Evolutionary conservation across 2,888 invertebrate genomes (phyloP).

Genomic region (Napeogenes sylphis): DNA sequence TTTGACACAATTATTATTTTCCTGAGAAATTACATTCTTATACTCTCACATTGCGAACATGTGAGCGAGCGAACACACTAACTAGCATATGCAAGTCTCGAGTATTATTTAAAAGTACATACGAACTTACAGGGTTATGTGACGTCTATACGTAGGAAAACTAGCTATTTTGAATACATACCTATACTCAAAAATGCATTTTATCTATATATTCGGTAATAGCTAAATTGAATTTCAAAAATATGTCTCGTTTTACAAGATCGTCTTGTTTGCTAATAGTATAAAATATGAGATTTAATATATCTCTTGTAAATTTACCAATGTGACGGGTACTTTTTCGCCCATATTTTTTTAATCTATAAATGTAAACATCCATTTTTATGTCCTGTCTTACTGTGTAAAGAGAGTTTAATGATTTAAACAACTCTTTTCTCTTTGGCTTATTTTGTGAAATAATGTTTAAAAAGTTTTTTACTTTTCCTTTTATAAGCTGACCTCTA

Average conservation of each 20-base stretch:
- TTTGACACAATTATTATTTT: too few species aligned
- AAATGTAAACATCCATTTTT: slow-evolving; percentile 54
- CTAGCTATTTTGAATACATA: background rate
- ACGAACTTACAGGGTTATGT: too few species aligned
- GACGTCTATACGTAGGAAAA: too few species aligned
- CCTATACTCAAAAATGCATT: slow-evolving; percentile 15
- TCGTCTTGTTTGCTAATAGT: slow-evolving; percentile 39
- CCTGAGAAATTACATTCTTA: too few species aligned
- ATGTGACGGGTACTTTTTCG: slow-evolving; percentile 37
- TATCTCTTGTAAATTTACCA: slow-evolving; percentile 39
- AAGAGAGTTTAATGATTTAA: slow-evolving; percentile 45
- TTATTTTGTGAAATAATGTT: too few species aligned
- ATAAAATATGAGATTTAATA: slow-evolving; percentile 46
- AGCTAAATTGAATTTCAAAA: slow-evolving; percentile 46
- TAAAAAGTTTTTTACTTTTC: too few species aligned
- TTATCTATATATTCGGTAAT: slow-evolving; percentile 45
- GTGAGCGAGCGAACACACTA: too few species aligned
- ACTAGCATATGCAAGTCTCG: too few species aligned
- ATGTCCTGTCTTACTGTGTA: slow-evolving; percentile 39
- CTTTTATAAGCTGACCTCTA: too few species aligned
- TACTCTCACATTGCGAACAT: too few species aligned
- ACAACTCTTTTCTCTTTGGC: too few species aligned
- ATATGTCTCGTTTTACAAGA: slow-evolving; percentile 36
- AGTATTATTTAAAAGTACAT: too few species aligned
- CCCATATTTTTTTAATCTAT: slow-evolving; percentile 46